Evolutionary conservation across 2,797 vertebrate species (phyloP).

Genomic region (Anabacerthia variegaticeps): DNA sequence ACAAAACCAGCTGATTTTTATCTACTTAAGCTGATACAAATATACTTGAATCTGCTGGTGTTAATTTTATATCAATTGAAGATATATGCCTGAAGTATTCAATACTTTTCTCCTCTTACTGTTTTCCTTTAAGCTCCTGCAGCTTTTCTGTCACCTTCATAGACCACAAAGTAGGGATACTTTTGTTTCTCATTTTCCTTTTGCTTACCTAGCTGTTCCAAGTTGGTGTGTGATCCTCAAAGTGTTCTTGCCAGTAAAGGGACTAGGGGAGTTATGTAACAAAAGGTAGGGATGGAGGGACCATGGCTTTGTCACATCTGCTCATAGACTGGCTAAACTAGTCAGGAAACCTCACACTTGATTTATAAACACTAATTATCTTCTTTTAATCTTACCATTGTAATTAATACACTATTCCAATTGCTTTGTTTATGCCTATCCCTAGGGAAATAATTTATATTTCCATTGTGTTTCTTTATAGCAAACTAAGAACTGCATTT

Average conservation of each 20-base stretch:
- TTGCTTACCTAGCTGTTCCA: neutral
- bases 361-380: constrained; percentile 18
- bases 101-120: neutral
- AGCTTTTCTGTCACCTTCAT: neutral
- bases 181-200: neutral
- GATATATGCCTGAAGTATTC: neutral
- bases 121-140: neutral
- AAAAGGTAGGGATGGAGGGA: neutral
- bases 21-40: neutral
- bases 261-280: neutral
- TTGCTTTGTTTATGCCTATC: constrained; percentile 9
- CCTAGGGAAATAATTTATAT: neutral
- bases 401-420: neutral
- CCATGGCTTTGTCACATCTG: neutral
- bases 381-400: constrained; percentile 2
- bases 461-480: constrained; percentile 18
- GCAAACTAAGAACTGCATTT: neutral
- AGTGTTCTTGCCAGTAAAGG: neutral
- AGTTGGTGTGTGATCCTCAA: neutral
- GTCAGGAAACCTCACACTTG: neutral
- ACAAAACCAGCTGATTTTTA: neutral
- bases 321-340: neutral
- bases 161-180: neutral
- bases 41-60: neutral
- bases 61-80: neutral